Percentiles rank a stretch among this genome's conserved stretches.
Evolutionary conservation across 2,888 invertebrate species (phyloP).

Genomic region (Adineta ricciae): DNA sequence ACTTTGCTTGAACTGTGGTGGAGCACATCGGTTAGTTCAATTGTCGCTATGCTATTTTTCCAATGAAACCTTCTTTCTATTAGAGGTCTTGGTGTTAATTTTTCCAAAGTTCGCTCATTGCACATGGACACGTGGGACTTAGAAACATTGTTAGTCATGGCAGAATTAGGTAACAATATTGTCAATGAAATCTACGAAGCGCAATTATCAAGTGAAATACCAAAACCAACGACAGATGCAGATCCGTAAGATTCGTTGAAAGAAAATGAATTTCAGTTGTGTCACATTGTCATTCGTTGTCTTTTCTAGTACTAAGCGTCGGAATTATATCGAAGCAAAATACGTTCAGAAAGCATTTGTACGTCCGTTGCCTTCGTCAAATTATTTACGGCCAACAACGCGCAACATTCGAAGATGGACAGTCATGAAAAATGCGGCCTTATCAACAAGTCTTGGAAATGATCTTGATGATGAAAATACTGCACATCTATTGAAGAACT

Average conservation of each 20-base stretch:
- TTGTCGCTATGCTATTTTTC: neutral
- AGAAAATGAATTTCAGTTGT: too few species aligned
- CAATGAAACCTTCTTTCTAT: slow-evolving; percentile 51
- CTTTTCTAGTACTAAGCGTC: slow-evolving; percentile 55
- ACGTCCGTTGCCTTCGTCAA: slow-evolving; percentile 49
- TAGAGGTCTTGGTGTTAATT: slow-evolving; percentile 82
- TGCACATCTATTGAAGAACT: neutral
- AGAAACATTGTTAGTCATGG: slow-evolving; percentile 81
- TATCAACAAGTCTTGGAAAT: neutral
- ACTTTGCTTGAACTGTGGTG: slow-evolving; percentile 70
- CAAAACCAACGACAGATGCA: slow-evolving; percentile 13
- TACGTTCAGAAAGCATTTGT: slow-evolving; percentile 75
- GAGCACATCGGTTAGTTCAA: slow-evolving; percentile 50
- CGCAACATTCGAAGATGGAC: slow-evolving; percentile 5
- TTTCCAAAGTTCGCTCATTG: slow-evolving; percentile 75
- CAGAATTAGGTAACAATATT: slow-evolving; percentile 76
- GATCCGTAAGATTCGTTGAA: neutral
- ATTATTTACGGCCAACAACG: neutral
- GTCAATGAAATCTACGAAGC: slow-evolving; percentile 70
- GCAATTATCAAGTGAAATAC: neutral
- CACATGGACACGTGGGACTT: slow-evolving; percentile 93
- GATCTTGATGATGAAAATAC: neutral
- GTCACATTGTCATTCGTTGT: neutral
- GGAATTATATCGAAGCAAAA: slow-evolving; percentile 82
- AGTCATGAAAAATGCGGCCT: neutral